Evolutionary conservation across 2,797 vertebrate genomes (phyloP).

Genomic region (Serranus cabrilla): DNA sequence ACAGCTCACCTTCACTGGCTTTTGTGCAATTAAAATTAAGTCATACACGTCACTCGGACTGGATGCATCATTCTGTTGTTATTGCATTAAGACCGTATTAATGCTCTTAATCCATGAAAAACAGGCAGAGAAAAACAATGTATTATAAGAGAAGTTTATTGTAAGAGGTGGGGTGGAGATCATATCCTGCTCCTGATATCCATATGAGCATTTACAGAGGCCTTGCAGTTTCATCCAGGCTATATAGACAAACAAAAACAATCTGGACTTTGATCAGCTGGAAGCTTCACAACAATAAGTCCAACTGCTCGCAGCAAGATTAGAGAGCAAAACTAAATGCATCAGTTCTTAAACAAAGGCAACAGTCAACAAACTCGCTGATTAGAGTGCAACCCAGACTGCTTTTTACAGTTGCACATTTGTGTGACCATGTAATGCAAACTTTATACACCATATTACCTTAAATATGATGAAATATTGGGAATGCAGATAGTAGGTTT

Average conservation of each 20-base stretch:
- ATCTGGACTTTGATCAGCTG: conserved; percentile 28
- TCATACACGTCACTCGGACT: neutral
- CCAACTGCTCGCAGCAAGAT: conserved; percentile 12
- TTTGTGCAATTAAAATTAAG: conserved; percentile 6
- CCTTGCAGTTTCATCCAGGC: conserved; percentile 20
- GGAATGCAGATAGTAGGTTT: neutral
- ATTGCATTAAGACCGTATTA: neutral
- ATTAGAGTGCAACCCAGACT: conserved; percentile 11
- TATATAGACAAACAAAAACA: conserved; percentile 17
- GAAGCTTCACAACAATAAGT: conserved; percentile 25
- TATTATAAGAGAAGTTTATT: conserved; percentile 67
- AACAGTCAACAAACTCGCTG: conserved; percentile 9
- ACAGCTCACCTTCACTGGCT: neutral
- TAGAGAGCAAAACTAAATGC: conserved; percentile 8
- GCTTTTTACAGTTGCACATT: conserved; percentile 7
- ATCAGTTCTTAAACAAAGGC: conserved; percentile 22
- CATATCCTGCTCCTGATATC: conserved; percentile 36
- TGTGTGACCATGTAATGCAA: conserved; percentile 6
- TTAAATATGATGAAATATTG: neutral
- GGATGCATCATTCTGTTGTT: neutral
- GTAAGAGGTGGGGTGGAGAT: conserved; percentile 39
- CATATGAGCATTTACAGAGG: conserved; percentile 57
- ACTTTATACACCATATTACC: conserved; percentile 1
- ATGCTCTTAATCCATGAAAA: neutral
- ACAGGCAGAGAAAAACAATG: conserved; percentile 14